phyloP scores from a whole-genome alignment of 2,888 invertebrate species.

The Busseola fusca region DNA sequence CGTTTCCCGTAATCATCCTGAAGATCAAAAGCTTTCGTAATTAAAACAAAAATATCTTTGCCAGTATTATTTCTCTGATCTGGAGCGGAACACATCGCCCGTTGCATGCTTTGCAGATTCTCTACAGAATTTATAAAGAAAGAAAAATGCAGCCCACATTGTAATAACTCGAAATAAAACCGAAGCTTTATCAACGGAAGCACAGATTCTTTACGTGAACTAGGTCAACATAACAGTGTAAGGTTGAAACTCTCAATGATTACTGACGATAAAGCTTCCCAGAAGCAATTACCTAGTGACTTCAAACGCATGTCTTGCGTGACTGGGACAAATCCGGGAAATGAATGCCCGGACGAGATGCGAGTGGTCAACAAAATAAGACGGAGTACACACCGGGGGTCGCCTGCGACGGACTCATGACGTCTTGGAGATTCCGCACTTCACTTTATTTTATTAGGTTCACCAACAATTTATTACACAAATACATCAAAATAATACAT shows the following conservation, averaged over 20 bases:
- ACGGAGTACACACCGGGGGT: constrained; percentile 20
- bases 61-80: not conserved
- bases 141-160: not conserved
- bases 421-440: constrained; percentile 29
- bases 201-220: constrained; percentile 18
- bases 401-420: not conserved
- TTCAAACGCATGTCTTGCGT: constrained; percentile 31
- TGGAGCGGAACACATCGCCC: not conserved
- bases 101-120: not conserved
- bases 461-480: no score
- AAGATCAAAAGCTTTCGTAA: not conserved
- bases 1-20: not conserved
- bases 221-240: constrained; percentile 46
- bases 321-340: constrained; percentile 31
- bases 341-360: constrained; percentile 3
- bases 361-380: constrained; percentile 45
- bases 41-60: constrained; percentile 1
- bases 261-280: constrained; percentile 33
- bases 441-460: no score
- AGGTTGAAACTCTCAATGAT: constrained; percentile 39
- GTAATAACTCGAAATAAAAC: constrained; percentile 36
- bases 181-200: constrained; percentile 22
- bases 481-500: no score
- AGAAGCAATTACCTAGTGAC: constrained; percentile 27
- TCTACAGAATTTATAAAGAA: not conserved